A percentile compares a stretch with the other conserved stretches of the same genome.
phyloP scores from a whole-genome alignment of 1,140 invertebrate species.

The Pectinophora gossypiella region DNA sequence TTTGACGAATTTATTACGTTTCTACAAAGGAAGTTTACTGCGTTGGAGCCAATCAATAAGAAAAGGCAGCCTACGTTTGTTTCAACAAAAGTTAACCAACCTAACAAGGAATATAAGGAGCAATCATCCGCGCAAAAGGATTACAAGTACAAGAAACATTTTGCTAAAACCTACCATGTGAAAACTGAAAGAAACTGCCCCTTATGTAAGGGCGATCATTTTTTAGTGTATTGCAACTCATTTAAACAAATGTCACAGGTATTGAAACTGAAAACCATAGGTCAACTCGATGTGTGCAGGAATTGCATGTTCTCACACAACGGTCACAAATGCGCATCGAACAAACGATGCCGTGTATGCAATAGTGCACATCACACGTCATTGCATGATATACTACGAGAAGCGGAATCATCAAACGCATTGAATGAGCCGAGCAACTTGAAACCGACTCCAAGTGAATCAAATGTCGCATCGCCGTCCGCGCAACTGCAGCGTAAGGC shows the following conservation, averaged over 20 bases:
- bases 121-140: not conserved
- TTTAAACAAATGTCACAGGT: not conserved
- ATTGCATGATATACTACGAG: not conserved
- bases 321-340: not conserved
- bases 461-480: not conserved
- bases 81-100: not conserved
- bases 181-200: not conserved
- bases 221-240: not conserved
- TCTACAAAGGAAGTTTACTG: not conserved
- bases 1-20: not conserved
- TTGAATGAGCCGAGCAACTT: no score
- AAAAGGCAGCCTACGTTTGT: not conserved
- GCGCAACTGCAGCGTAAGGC: not conserved
- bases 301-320: not conserved
- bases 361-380: not conserved
- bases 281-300: not conserved
- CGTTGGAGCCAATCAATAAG: not conserved
- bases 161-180: not conserved
- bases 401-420: not conserved
- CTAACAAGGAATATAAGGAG: not conserved
- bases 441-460: not conserved
- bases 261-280: not conserved
- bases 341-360: not conserved
- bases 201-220: not conserved
- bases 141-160: not conserved